phyloP scores from a whole-genome alignment of 2,888 invertebrate species.

The Orthonychiurus folsomi region DNA sequence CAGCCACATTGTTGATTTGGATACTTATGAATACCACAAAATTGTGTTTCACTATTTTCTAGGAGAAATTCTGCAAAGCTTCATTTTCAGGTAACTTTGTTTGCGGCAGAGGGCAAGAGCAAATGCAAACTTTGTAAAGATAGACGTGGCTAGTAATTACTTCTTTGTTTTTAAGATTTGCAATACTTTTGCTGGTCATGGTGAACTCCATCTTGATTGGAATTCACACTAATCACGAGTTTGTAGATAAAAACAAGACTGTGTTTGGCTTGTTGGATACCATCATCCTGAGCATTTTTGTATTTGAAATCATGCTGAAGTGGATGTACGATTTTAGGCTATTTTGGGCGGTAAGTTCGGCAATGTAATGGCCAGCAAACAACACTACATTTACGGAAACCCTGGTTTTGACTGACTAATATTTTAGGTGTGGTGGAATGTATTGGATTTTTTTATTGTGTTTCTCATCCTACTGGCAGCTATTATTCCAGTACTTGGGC shows the following conservation, averaged over 20 bases:
- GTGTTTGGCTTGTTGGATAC: conserved; percentile 40
- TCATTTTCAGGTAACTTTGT: conserved; percentile 16
- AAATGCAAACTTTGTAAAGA: background rate
- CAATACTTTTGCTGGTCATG: conserved; percentile 40
- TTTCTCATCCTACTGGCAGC: conserved; percentile 35
- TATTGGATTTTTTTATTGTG: conserved; percentile 42
- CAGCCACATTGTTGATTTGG: conserved; percentile 31
- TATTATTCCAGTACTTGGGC: conserved; percentile 18
- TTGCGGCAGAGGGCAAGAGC: too few species aligned
- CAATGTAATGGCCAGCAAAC: background rate
- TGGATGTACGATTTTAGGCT: conserved; percentile 42
- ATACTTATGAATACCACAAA: conserved; percentile 37
- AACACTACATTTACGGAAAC: too few species aligned
- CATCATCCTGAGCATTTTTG: conserved; percentile 41
- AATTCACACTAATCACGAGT: conserved; percentile 37
- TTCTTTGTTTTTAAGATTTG: too few species aligned
- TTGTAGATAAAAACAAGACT: conserved; percentile 24
- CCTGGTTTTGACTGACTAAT: too few species aligned
- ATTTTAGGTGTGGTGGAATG: conserved; percentile 41
- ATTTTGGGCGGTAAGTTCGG: conserved; percentile 41
- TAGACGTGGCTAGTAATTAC: too few species aligned
- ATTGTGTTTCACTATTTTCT: conserved; percentile 34
- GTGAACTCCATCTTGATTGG: conserved; percentile 42
- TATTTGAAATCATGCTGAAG: conserved; percentile 42
- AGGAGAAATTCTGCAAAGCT: conserved; percentile 33